Conservation (phyloP, 2,888 invertebrate species). For the Operophtera brumata region DNA sequence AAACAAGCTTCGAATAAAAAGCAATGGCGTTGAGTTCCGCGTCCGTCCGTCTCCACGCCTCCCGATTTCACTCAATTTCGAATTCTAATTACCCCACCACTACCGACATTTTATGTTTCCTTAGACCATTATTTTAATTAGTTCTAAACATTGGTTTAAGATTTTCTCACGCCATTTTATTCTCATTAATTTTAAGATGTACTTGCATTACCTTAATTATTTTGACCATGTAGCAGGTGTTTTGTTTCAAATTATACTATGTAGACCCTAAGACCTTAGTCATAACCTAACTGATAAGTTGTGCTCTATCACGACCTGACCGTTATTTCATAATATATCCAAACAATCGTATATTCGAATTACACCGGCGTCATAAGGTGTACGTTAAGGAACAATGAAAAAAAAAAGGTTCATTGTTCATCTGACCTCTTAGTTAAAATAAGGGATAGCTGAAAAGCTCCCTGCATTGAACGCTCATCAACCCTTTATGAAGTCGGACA, state of each 20-base stretch:
- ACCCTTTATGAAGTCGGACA: conserved; percentile 61
- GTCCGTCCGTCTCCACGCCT: conserved; percentile 44
- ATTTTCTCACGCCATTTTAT: conserved; percentile 70
- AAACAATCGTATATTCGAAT: conserved; percentile 1
- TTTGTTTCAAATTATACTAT: not conserved
- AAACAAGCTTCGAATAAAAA: conserved; percentile 1
- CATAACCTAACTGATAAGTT: too few relatives aligned
- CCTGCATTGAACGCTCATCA: conserved; percentile 51
- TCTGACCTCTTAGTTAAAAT: conserved; percentile 37
- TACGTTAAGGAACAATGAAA: conserved; percentile 6
- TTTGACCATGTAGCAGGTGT: conserved; percentile 9
- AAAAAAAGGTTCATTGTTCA: conserved; percentile 25
- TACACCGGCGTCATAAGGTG: not conserved
- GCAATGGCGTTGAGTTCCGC: conserved; percentile 49
- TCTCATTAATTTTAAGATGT: conserved; percentile 47
- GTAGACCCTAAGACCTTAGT: too few relatives aligned
- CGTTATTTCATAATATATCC: not conserved
- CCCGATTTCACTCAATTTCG: conserved; percentile 59
- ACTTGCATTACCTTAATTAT: conserved; percentile 24
- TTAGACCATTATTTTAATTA: conserved; percentile 74
- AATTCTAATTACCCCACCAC: conserved; percentile 70
- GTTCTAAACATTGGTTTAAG: conserved; percentile 59
- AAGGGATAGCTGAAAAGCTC: conserved; percentile 41
- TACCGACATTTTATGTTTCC: conserved; percentile 73
- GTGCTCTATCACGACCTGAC: not conserved